Conservation (phyloP, 2,888 invertebrate genomes). For the Sclerodermus sp. region DNA sequence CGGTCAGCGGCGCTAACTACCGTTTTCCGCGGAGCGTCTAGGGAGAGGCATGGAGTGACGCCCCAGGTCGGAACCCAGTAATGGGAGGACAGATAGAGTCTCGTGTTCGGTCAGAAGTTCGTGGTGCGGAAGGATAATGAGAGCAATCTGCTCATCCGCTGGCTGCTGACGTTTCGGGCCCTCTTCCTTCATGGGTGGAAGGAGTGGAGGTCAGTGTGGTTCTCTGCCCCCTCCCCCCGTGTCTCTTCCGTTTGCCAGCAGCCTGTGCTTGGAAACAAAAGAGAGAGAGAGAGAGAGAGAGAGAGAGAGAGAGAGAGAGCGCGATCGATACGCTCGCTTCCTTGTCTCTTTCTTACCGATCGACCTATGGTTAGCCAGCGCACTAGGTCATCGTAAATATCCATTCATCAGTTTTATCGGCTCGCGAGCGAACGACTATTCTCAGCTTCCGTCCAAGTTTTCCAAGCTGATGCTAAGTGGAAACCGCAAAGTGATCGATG, state of each 20-base stretch:
- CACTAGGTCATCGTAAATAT: too few species aligned
- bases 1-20: conserved; percentile 23
- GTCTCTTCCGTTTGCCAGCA: too few species aligned
- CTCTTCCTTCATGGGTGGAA: conserved; percentile 12
- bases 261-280: too few species aligned
- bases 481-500: too few species aligned
- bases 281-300: too few species aligned
- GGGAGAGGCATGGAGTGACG: conserved; percentile 26
- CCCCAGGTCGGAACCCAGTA: conserved; percentile 28
- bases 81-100: conserved; percentile 31
- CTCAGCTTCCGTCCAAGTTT: conserved; percentile 4
- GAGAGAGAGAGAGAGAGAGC: conserved; percentile 9
- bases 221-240: too few species aligned
- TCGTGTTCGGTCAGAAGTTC: conserved; percentile 34
- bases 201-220: too few species aligned
- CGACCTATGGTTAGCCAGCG: conserved; percentile 3
- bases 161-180: conserved; percentile 38
- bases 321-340: conserved; percentile 7
- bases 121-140: conserved; percentile 41
- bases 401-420: too few species aligned
- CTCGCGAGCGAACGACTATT: too few species aligned
- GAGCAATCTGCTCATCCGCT: conserved; percentile 43
- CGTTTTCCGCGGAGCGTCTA: conserved; percentile 29
- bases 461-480: conserved; percentile 1
- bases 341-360: neutral